Base-by-base conservation (phyloP, 2,888 invertebrate species). In the Ophioninae sp. region DNA sequence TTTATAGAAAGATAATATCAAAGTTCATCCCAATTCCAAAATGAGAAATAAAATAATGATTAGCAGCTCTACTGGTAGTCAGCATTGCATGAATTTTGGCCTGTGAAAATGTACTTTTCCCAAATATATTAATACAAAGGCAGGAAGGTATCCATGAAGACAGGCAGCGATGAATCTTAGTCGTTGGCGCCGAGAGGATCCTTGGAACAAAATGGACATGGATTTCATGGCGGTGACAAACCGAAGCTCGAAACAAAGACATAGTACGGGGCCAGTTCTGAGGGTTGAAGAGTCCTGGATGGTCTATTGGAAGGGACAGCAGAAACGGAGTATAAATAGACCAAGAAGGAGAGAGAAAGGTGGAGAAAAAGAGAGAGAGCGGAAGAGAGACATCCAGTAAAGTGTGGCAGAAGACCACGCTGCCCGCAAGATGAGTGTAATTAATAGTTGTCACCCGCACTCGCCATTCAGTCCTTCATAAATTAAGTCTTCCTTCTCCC, bases 391-490 rank as follows among this genome's bases (percentile, higher is more conserved):
- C 39, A 50, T 3, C 59, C 65, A 76, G 61, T 69, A 62, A 61
- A 80, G 80, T 79, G 83, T 69, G 68, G 39, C 79, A 69, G 77
- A 21, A 74, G 65, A 80, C 73, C 74, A 68, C 85, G 70, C 67
- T 62, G 73, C n/a, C 86, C 81, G 85, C 82, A 73, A 82, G 76
- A 79, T 67, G 73, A 85, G 85, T 81, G 81, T 89, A 90, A 90
- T 90, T 89, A 90, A 90, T 90, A 87, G 88, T 87, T 88, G 89
- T 89, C 89, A 88, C 78, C 84, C 76, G 83, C 89, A 89, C 85
- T 85, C 87, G 86, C 86, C 76, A 81, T 87, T 57, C n/a, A 44
- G 84, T 74, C 85, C 85, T 87, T 87, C 87, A 88, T 90, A 90
- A 90, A 90, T 89, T 88, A 89, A 83, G 83, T 77, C 73, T 6